Evolutionary conservation across 2,888 invertebrate genomes (phyloP).

Genomic region (Synergus japonicus): DNA sequence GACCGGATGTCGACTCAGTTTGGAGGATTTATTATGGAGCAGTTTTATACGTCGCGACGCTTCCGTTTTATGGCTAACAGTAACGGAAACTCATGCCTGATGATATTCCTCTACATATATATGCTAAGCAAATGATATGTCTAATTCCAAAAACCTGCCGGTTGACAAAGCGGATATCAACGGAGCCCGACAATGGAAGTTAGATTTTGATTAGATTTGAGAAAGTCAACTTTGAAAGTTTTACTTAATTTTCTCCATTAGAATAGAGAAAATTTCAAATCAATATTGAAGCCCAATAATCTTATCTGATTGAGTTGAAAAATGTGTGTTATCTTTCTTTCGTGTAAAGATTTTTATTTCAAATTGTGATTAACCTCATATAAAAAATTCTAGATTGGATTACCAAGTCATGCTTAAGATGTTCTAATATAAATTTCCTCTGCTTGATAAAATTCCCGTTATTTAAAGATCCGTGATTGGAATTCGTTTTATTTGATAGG

Average conservation of each 20-base stretch:
- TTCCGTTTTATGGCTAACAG: constrained; percentile 56
- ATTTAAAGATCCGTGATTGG: constrained; percentile 40
- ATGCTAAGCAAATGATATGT: constrained; percentile 5
- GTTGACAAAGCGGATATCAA: not conserved
- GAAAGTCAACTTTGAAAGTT: no score
- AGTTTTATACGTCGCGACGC: constrained; percentile 60
- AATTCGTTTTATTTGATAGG: constrained; percentile 28
- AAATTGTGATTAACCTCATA: not conserved
- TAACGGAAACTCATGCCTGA: constrained; percentile 37
- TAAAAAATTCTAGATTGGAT: not conserved
- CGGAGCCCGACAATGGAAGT: not conserved
- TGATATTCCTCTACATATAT: not conserved
- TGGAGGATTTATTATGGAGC: constrained; percentile 60
- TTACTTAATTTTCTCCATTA: no score
- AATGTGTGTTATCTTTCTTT: not conserved
- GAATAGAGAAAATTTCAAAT: no score
- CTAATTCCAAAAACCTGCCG: not conserved
- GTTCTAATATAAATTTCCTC: not conserved
- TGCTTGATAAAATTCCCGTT: constrained; percentile 26
- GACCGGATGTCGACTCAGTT: constrained; percentile 54
- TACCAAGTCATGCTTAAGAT: not conserved
- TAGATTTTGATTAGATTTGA: no score
- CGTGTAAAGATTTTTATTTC: not conserved
- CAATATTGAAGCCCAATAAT: no score
- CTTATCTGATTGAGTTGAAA: no score